Conservation (phyloP, 1,140 invertebrate species). For the Periplaneta americana region DNA sequence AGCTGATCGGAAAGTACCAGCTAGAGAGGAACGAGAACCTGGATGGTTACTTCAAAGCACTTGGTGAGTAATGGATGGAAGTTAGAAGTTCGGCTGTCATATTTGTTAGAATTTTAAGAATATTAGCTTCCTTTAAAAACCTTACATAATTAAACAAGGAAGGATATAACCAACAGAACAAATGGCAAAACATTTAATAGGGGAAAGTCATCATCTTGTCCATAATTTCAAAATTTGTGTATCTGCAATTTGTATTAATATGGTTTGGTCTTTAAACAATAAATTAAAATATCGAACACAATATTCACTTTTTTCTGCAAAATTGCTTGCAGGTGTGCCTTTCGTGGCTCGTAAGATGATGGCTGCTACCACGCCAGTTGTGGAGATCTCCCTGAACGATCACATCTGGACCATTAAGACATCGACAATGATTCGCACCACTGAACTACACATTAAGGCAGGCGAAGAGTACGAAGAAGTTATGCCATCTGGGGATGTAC, state of each 20-base stretch:
- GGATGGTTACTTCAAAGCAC: constrained; percentile 52
- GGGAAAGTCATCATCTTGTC: too few relatives aligned
- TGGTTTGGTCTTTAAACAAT: too few relatives aligned
- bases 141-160: too few relatives aligned
- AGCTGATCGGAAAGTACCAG: constrained; percentile 47
- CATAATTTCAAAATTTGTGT: too few relatives aligned
- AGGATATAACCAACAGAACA: too few relatives aligned
- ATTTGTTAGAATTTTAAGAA: too few relatives aligned
- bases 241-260: too few relatives aligned
- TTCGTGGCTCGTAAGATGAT: constrained; percentile 57
- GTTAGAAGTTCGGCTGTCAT: too few relatives aligned
- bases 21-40: constrained; percentile 57
- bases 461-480: constrained; percentile 35
- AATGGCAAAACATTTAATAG: neutral
- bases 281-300: too few relatives aligned
- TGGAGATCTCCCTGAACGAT: constrained; percentile 48
- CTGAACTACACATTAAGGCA: constrained; percentile 30
- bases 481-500: constrained; percentile 33
- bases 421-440: constrained; percentile 38
- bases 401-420: constrained; percentile 51
- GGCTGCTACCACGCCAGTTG: constrained; percentile 45
- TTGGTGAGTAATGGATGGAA: constrained; percentile 44
- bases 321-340: constrained; percentile 40
- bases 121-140: too few relatives aligned
- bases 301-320: too few relatives aligned